Conservation (phyloP, 2,888 invertebrate genomes). For the Polydrusus tereticollis region DNA sequence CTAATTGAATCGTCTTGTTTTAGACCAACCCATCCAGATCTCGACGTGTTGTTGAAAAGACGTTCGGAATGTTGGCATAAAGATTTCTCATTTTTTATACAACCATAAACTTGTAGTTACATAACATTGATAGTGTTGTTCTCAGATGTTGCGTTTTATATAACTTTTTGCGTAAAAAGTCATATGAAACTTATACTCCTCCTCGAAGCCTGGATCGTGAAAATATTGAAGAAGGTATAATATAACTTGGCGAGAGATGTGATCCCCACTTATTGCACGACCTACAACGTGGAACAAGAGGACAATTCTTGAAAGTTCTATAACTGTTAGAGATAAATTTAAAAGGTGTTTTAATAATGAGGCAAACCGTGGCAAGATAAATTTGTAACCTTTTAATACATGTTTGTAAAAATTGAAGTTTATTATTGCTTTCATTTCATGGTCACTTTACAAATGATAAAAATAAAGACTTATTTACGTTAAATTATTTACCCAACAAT, state of each 20-base stretch:
- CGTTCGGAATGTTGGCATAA: slow-evolving; percentile 53
- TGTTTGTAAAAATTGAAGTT: too few species aligned
- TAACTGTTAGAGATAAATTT: too few species aligned
- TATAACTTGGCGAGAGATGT: slow-evolving; percentile 33
- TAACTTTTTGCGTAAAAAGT: slow-evolving; percentile 48
- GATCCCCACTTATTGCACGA: slow-evolving; percentile 4
- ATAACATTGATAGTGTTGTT: too few species aligned
- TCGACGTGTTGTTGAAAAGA: slow-evolving; percentile 53
- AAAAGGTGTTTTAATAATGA: slow-evolving; percentile 25
- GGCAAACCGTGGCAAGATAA: slow-evolving; percentile 29
- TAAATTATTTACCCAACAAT: too few species aligned
- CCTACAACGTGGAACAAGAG: slow-evolving; percentile 29
- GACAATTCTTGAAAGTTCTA: background rate
- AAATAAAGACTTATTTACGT: too few species aligned
- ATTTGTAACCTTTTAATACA: too few species aligned
- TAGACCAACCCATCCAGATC: slow-evolving; percentile 47
- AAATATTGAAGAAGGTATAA: too few species aligned
- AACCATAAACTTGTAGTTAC: background rate
- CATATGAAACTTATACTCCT: background rate
- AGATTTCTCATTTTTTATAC: slow-evolving; percentile 55
- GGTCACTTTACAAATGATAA: too few species aligned
- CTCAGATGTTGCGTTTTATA: slow-evolving; percentile 38
- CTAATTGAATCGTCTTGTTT: slow-evolving; percentile 26
- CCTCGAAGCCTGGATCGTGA: too few species aligned
- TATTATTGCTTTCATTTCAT: too few species aligned